A percentile compares a stretch with the other conserved stretches of the same genome.
These are phyloP conservation scores for Parasteatoda lunata DNA, from an alignment of 2,888 invertebrate genomes.

Conservation along the genomic window DNA sequence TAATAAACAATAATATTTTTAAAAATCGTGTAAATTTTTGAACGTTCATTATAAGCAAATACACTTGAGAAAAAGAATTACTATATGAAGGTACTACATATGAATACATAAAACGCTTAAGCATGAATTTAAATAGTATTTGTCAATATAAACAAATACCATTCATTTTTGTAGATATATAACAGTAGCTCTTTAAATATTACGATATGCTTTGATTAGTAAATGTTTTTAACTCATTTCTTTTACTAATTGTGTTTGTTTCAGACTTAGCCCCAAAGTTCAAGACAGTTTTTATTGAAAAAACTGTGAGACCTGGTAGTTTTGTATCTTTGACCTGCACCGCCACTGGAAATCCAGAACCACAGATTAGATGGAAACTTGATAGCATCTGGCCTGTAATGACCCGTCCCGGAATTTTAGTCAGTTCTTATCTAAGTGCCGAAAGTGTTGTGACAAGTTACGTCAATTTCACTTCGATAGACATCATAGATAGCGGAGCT, in stretches of 20 bases:
- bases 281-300: conserved; percentile 70
- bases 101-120: too few species aligned
- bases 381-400: conserved; percentile 67
- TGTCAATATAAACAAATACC: too few species aligned
- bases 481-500: conserved; percentile 70
- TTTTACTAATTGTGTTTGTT: background rate
- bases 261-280: conserved; percentile 74
- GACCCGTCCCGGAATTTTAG: conserved; percentile 67
- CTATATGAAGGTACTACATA: too few species aligned
- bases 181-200: too few species aligned
- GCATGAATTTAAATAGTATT: too few species aligned
- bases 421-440: conserved; percentile 54
- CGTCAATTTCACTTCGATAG: conserved; percentile 67
- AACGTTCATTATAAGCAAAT: too few species aligned
- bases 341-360: conserved; percentile 69
- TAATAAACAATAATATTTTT: too few species aligned
- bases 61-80: too few species aligned
- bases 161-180: too few species aligned
- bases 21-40: too few species aligned
- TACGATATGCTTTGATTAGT: too few species aligned
- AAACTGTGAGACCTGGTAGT: conserved; percentile 70
- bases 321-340: conserved; percentile 68
- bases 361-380: conserved; percentile 70
- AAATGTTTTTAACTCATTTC: too few species aligned
- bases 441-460: conserved; percentile 59